phyloP scores from a whole-genome alignment of 2,888 invertebrate genomes.

The Idaea dimidiata region DNA sequence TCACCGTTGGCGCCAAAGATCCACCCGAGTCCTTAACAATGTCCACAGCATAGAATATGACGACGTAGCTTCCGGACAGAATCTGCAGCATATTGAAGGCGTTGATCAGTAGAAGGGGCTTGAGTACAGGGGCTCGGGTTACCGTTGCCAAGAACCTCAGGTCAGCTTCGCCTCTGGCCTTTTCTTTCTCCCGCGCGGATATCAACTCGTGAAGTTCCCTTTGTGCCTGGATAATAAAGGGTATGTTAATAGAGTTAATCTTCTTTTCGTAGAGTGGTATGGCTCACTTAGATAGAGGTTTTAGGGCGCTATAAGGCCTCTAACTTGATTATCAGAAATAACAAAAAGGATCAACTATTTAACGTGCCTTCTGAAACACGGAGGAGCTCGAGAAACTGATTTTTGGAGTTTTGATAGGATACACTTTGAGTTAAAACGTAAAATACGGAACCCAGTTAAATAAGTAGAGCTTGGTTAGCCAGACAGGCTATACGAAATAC shows the following conservation, averaged over 20 bases:
- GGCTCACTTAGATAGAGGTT: too few species aligned
- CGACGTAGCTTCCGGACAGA: conserved; percentile 87
- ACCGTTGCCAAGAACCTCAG: conserved; percentile 78
- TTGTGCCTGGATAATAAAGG: conserved; percentile 67
- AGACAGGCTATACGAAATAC: too few species aligned
- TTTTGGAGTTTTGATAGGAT: too few species aligned
- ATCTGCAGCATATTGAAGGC: conserved; percentile 87
- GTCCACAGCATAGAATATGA: conserved; percentile 90
- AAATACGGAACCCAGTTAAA: too few species aligned
- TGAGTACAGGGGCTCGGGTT: conserved; percentile 82
- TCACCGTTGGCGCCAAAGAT: conserved; percentile 61
- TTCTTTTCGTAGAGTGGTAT: too few species aligned
- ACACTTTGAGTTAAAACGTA: too few species aligned
- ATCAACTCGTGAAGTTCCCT: conserved; percentile 83
- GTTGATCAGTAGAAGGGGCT: conserved; percentile 87
- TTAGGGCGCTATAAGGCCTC: too few species aligned
- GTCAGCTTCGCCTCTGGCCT: conserved; percentile 64
- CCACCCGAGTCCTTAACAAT: conserved; percentile 83
- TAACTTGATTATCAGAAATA: too few species aligned
- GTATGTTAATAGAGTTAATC: neutral
- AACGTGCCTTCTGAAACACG: too few species aligned
- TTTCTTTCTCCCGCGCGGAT: conserved; percentile 81
- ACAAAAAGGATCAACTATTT: too few species aligned
- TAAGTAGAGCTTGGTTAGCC: too few species aligned
- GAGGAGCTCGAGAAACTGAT: too few species aligned